Conservation (phyloP, 2,113 vertebrate species). For the human (Homo sapiens) region DNA sequence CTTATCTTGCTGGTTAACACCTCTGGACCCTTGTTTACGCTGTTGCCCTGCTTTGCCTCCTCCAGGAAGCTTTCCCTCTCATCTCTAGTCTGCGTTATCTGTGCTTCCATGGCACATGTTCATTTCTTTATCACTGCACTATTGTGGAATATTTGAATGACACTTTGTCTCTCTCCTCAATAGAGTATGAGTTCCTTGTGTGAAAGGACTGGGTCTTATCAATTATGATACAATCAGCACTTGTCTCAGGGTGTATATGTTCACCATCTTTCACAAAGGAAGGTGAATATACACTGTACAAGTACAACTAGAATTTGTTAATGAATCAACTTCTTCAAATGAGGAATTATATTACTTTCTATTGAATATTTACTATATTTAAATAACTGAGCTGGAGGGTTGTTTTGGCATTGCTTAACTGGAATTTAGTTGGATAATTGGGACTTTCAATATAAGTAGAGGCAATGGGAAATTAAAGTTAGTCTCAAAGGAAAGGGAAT, state of each 20-base stretch:
- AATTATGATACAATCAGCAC: not conserved
- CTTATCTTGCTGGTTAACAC: not conserved
- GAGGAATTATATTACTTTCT: not conserved
- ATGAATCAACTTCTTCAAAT: not conserved
- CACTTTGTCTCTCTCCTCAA: not conserved
- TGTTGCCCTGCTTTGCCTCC: not conserved
- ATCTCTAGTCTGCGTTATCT: not conserved
- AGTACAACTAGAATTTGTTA: not conserved
- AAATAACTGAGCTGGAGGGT: not conserved
- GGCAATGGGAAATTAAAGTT: conserved; percentile 5
- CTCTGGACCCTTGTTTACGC: not conserved
- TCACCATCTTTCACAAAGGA: not conserved
- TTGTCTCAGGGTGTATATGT: not conserved
- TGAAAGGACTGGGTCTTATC: not conserved
- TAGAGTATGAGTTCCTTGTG: not conserved
- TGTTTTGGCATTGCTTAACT: not conserved
- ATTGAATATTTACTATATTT: not conserved
- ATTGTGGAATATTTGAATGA: not conserved
- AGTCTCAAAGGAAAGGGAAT: not conserved
- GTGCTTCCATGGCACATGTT: not conserved
- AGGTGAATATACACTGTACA: not conserved
- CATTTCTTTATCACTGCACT: not conserved
- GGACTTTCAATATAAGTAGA: not conserved
- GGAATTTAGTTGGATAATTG: not conserved
- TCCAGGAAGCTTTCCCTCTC: not conserved